Evolutionary conservation across 2,113 vertebrate genomes (phyloP).

Genomic region (Clarias gariepinus): DNA sequence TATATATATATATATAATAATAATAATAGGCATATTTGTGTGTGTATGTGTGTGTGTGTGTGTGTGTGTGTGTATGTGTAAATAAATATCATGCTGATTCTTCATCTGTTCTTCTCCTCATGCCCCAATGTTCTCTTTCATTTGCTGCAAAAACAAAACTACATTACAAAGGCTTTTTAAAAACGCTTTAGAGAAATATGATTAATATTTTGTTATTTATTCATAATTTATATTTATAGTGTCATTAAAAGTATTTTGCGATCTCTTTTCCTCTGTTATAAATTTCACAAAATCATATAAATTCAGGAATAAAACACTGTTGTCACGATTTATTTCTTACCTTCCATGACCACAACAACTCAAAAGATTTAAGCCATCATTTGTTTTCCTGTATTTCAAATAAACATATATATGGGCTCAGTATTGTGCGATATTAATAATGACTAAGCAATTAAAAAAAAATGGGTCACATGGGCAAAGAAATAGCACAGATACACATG

Average conservation of each 20-base stretch:
- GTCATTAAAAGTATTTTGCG: too few relatives aligned
- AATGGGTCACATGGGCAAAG: too few relatives aligned
- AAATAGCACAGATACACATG: too few relatives aligned
- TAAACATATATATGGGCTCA: too few relatives aligned
- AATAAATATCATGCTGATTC: conserved; percentile 13
- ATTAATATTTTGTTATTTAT: background rate
- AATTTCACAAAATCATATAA: background rate
- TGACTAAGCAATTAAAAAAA: too few relatives aligned
- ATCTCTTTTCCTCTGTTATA: background rate
- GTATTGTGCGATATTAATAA: too few relatives aligned
- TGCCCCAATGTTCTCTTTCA: background rate
- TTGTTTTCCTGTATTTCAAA: too few relatives aligned
- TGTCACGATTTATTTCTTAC: too few relatives aligned
- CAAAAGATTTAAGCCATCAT: too few relatives aligned
- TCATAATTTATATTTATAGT: background rate
- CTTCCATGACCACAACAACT: too few relatives aligned
- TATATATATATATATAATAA: background rate
- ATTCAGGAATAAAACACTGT: background rate
- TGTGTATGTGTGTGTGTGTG: too few relatives aligned
- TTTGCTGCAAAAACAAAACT: background rate
- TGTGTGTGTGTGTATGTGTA: background rate
- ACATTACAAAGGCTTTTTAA: too few relatives aligned
- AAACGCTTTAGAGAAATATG: background rate
- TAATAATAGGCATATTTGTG: background rate
- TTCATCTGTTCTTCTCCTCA: conserved; percentile 2